Conservation (phyloP, 1,140 invertebrate species). For the Branchinecta lynchi region DNA sequence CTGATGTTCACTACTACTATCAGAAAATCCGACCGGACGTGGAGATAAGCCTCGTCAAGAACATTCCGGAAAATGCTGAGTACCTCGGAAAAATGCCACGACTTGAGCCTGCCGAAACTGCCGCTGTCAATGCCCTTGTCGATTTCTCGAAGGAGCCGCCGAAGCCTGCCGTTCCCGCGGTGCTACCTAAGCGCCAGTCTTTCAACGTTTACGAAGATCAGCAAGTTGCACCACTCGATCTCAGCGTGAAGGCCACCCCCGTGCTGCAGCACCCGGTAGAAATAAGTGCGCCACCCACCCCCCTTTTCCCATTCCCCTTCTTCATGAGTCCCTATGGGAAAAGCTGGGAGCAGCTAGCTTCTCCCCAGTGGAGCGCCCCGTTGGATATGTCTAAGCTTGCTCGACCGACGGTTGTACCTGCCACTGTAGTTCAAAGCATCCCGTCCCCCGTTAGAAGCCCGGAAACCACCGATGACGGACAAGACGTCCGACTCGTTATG, state of each 20-base stretch:
- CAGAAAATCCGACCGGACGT: constrained; percentile 5
- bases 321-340: background rate
- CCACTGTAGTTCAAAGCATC: background rate
- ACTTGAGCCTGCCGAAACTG: constrained; percentile 22
- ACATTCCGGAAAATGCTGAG: background rate
- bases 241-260: constrained; percentile 22
- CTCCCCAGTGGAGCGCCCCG: background rate
- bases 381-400: background rate
- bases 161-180: constrained; percentile 16
- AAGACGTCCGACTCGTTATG: constrained; percentile 54
- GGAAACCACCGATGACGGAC: constrained; percentile 17
- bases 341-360: background rate
- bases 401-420: background rate
- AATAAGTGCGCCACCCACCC: constrained; percentile 13
- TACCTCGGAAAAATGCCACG: background rate
- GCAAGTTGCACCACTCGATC: constrained; percentile 22
- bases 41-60: background rate
- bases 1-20: background rate
- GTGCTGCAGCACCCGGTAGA: constrained; percentile 9
- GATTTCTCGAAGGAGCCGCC: constrained; percentile 22
- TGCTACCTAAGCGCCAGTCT: constrained; percentile 12
- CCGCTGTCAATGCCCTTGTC: constrained; percentile 24
- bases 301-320: background rate
- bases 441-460: constrained; percentile 11
- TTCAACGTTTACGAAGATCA: constrained; percentile 14